Evolutionary conservation across 2,888 invertebrate species (phyloP), one percentile per base, ranked within the genome.

Genomic region (Parnassius smintheus): DNA sequence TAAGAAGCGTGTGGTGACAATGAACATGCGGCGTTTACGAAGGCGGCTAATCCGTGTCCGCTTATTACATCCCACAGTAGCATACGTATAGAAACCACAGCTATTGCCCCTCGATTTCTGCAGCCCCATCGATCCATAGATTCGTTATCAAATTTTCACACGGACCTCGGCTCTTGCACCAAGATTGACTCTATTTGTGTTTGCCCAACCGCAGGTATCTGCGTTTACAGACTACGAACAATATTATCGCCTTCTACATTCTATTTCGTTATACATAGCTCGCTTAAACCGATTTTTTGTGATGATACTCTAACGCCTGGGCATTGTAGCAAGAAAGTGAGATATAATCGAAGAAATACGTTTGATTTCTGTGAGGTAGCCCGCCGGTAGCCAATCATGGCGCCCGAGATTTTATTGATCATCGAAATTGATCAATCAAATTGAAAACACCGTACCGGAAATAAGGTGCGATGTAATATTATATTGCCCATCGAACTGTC

Each of bases 101-200:
- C 85, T 72, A 78, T 82, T 78, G 83, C 82, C 82, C 81, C 77
- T 81, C 83, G 81, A 82, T 82, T 82, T 82, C 88, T 85, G 84
- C 88, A 88, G 86, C 81, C 85, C 83, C 83, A 83, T 86, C 87
- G 88, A 87, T 90, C 88, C 82, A 85, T 88, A 85, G 88, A 82
- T 90, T 87, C 82, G 89, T 90, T 89, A 91, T 91, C 91, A 90
- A 91, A 90, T 91, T 91, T 91, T 91, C 91, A 91, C 91, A 91
- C 91, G 89, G 81, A 76, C 81, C 82, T 81, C 75, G 76, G 77
- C 73, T 74, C 69, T 59, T 48, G 80, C 83, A 78, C 83, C 88
- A 82, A 91, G 89, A 91, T 91, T 86, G 90, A 87, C 87, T 91
- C 88, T 91, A 91, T 91, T 91, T 91, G 88, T 87, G 85, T 81